phyloP scores from a whole-genome alignment of 2,888 invertebrate genomes.

The Hipparchia sbordonii region DNA sequence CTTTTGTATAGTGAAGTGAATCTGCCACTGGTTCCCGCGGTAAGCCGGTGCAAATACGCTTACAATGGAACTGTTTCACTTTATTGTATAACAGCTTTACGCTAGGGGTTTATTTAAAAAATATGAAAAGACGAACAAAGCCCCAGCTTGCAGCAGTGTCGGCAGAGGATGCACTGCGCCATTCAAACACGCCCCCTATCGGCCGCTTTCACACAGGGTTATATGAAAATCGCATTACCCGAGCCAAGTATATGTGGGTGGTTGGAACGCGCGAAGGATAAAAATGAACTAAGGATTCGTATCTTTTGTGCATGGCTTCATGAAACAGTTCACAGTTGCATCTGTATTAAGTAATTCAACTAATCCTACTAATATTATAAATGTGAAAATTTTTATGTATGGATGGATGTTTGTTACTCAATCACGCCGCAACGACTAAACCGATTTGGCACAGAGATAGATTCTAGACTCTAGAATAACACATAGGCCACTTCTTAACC shows the following conservation, averaged over 20 bases:
- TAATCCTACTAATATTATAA: no score
- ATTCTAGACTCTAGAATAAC: no score
- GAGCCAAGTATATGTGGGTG: constrained; percentile 12
- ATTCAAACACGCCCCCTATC: constrained; percentile 48
- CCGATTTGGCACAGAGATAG: no score
- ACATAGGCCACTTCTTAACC: no score
- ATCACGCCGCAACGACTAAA: no score
- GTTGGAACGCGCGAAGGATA: background rate
- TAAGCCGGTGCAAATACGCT: background rate
- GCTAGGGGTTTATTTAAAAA: background rate
- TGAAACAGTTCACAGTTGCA: background rate
- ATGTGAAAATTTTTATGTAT: no score
- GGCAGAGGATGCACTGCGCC: constrained; percentile 36
- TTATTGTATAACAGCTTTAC: background rate
- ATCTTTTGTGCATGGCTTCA: background rate
- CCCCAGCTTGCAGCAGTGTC: background rate
- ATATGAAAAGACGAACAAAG: constrained; percentile 2
- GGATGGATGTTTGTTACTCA: no score
- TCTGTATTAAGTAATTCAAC: background rate
- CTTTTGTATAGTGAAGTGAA: background rate
- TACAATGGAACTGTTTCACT: background rate
- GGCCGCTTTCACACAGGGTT: constrained; percentile 60
- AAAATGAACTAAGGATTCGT: background rate
- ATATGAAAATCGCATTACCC: constrained; percentile 62
- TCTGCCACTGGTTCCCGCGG: background rate